Evolutionary conservation across 2,888 invertebrate species (phyloP), one percentile per base, ranked within the genome.

Genomic region (Dasypogon diadema): DNA sequence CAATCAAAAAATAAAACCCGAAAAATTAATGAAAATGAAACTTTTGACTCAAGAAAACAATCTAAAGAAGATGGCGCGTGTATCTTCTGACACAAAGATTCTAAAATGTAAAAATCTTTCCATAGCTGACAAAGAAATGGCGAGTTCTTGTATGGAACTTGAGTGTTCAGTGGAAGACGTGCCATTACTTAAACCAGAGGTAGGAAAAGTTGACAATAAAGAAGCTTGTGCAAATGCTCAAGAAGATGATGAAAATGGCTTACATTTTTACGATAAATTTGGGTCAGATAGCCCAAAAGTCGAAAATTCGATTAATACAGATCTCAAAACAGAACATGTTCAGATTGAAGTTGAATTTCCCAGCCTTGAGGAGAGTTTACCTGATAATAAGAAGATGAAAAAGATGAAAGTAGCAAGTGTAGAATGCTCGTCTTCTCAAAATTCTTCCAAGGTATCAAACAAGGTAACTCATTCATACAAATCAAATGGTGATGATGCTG

Each of bases 181-280:
- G 8, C 30, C 8, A 5, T 30, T 8, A 30, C 30, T 30, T 3
- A 30, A 48, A 2, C 24, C 5, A 12, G 18, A 51, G 22, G 21
- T 18, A 16, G 51, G 48, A 22, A 26, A 14, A 48, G 8, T 8
- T 3, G 48, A 48, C 16, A 24, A 51, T 1, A 10, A 24, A 68
- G 26, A 68, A 26, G 4, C 48, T 24, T 22, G n/a, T 14, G 14
- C 1, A 14, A 18, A 68, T 48, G 1, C 8, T n/a, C 14, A 51
- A 26, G 68, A 51, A 14, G 16, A 68, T 5, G 8, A 56, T 42
- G 56, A 65, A 37, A 22, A 21, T 21, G 68, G 68, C 10, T 51
- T 77, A 14, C 51, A 74, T 16, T 77, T 77, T 34, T 75, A 75
- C 16, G 75, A 77, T 12, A 77, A 77, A 65, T 77, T 77, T 18